These are phyloP conservation scores for Ephydatia muelleri DNA, from an alignment of 37 sponge, comb jelly and placozoan genomes.

Conservation along the genomic window DNA sequence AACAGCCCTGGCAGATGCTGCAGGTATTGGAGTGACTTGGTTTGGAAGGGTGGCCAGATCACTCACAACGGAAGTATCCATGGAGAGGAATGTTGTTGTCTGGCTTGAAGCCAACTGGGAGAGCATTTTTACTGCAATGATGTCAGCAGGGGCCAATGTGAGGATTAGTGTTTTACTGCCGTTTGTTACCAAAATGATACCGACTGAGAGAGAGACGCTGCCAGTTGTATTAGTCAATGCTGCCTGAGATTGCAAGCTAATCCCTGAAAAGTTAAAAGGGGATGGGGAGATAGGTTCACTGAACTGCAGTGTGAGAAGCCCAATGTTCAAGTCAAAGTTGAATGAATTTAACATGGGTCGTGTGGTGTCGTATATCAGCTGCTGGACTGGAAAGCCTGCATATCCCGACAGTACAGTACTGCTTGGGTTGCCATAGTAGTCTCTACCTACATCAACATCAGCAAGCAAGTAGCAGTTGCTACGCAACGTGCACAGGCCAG, in stretches of 20 bases:
- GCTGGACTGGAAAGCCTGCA: slow-evolving; percentile 58
- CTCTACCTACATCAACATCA: slow-evolving; percentile 42
- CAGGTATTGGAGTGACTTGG: slow-evolving; percentile 20
- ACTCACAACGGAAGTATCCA: slow-evolving; percentile 30
- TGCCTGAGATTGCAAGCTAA: slow-evolving; percentile 73
- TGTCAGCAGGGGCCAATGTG: slow-evolving; percentile 40
- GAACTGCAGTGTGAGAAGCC: slow-evolving; percentile 68
- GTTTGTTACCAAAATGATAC: slow-evolving; percentile 14
- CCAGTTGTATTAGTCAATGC: slow-evolving; percentile 37
- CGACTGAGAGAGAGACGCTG: slow-evolving; percentile 48
- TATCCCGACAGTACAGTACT: slow-evolving; percentile 17
- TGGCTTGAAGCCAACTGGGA: slow-evolving; percentile 22
- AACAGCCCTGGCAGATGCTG: slow-evolving; percentile 47
- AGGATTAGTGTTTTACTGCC: slow-evolving; percentile 32
- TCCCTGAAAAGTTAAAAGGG: slow-evolving; percentile 50
- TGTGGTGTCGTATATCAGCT: slow-evolving; percentile 47
- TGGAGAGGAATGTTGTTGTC: slow-evolving; percentile 69
- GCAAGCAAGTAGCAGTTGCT: slow-evolving; percentile 80
- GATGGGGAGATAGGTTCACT: slow-evolving; percentile 72
- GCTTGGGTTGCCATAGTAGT: slow-evolving; percentile 67
- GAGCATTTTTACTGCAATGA: slow-evolving; percentile 67
- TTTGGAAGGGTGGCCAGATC: slow-evolving; percentile 76
- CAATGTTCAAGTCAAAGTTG: slow-evolving; percentile 73
- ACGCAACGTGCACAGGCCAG: slow-evolving; percentile 65
- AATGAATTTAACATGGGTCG: slow-evolving; percentile 58